A percentile compares a stretch with the other conserved stretches of the same genome.
These are phyloP conservation scores for Rhea americana DNA, from an alignment of 2,113 vertebrate genomes.

Conservation along the genomic window DNA sequence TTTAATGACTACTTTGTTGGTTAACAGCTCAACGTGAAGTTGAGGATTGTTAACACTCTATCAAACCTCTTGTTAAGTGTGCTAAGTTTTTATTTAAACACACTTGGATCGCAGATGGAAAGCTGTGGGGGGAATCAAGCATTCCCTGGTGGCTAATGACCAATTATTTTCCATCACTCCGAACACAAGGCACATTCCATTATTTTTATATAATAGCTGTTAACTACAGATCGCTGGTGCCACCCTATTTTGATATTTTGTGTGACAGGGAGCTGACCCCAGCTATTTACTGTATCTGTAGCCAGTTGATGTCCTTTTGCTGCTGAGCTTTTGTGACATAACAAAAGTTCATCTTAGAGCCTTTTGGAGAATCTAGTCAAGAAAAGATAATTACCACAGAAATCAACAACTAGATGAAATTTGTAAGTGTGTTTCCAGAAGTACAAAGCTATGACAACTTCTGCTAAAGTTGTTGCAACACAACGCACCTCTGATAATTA, in stretches of 20 bases:
- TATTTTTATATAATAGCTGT: constrained; percentile 74
- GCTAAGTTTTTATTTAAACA: constrained; percentile 75
- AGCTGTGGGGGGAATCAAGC: constrained; percentile 56
- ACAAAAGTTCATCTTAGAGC: background rate
- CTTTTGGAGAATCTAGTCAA: background rate
- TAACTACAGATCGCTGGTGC: constrained; percentile 74
- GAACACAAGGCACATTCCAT: constrained; percentile 72
- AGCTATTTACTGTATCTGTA: background rate
- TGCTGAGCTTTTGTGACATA: background rate
- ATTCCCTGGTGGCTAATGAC: constrained; percentile 71
- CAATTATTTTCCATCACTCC: constrained; percentile 64
- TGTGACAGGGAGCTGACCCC: constrained; percentile 4
- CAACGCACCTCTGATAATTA: background rate
- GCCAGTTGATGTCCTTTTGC: background rate
- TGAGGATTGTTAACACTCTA: constrained; percentile 83
- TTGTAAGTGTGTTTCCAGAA: background rate
- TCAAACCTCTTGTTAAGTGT: constrained; percentile 82
- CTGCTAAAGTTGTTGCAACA: background rate
- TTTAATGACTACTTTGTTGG: constrained; percentile 82
- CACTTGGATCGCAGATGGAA: constrained; percentile 77
- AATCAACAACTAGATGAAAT: background rate
- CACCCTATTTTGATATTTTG: constrained; percentile 59
- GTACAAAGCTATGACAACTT: background rate
- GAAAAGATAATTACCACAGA: background rate
- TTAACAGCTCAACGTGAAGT: constrained; percentile 80